Evolutionary conservation across 2,797 vertebrate species (phyloP).

Genomic region (Lagodon rhomboides): DNA sequence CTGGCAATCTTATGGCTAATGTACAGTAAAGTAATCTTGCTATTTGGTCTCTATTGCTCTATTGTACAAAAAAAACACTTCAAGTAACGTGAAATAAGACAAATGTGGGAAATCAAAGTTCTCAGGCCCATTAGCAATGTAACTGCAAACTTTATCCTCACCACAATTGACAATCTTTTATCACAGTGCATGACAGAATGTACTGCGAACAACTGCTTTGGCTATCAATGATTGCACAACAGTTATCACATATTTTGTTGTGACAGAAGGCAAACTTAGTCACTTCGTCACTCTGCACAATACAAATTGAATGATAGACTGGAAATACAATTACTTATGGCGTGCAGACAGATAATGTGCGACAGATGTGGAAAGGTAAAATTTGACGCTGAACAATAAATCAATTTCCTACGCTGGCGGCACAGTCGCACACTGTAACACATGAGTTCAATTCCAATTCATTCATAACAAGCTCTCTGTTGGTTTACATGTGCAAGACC

Average conservation of each 20-base stretch:
- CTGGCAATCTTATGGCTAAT: too few relatives aligned
- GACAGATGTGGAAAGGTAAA: neutral
- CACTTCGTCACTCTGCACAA: neutral
- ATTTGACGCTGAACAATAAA: neutral
- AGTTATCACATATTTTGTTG: neutral
- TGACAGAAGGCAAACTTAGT: neutral
- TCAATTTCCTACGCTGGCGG: neutral
- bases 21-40: too few relatives aligned
- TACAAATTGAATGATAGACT: neutral
- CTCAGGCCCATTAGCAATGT: neutral
- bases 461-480: neutral
- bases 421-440: neutral
- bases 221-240: neutral
- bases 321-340: neutral
- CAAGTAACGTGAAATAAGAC: too few relatives aligned
- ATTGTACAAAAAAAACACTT: too few relatives aligned
- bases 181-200: neutral
- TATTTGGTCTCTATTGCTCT: too few relatives aligned
- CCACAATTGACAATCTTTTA: neutral
- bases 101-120: too few relatives aligned
- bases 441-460: neutral
- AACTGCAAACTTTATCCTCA: neutral
- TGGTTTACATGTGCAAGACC: conserved; percentile 7
- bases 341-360: neutral
- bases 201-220: neutral